phyloP scores from a whole-genome alignment of 37 sponge, comb jelly and placozoan species.

The Hormiphora californensis region DNA sequence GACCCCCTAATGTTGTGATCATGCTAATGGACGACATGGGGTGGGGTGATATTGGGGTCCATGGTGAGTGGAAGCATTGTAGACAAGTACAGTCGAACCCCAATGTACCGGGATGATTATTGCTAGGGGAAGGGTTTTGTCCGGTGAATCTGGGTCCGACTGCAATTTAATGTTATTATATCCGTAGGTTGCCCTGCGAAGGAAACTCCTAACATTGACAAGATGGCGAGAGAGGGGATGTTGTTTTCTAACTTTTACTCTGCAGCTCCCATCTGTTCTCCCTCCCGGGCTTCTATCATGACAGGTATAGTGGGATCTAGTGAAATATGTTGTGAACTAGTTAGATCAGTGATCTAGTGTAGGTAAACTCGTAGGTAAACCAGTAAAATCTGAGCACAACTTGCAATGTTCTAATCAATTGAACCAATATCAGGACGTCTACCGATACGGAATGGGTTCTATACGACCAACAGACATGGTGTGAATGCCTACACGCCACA shows the following conservation, averaged over 20 bases:
- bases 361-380: no score
- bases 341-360: no score
- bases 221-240: slow-evolving; percentile 70
- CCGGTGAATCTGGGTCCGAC: no score
- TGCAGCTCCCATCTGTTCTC: slow-evolving; percentile 81
- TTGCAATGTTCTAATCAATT: no score
- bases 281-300: slow-evolving; percentile 74
- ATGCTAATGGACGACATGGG: slow-evolving; percentile 91
- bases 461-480: slow-evolving; percentile 78
- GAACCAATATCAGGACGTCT: slow-evolving; percentile 66
- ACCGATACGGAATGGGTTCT: slow-evolving; percentile 81
- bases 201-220: slow-evolving; percentile 77
- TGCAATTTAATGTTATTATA: no score
- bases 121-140: no score
- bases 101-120: no score
- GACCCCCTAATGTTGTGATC: slow-evolving; percentile 65
- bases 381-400: no score
- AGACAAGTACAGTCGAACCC: no score
- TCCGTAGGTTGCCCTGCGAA: slow-evolving; percentile 61
- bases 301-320: slow-evolving; percentile 58
- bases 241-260: slow-evolving; percentile 74
- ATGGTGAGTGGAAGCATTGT: no score
- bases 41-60: slow-evolving; percentile 79
- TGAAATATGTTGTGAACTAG: no score
- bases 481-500: slow-evolving; percentile 66